Evolutionary conservation across 2,113 vertebrate genomes (phyloP).

Genomic region (Macroglossus sobrinus): DNA sequence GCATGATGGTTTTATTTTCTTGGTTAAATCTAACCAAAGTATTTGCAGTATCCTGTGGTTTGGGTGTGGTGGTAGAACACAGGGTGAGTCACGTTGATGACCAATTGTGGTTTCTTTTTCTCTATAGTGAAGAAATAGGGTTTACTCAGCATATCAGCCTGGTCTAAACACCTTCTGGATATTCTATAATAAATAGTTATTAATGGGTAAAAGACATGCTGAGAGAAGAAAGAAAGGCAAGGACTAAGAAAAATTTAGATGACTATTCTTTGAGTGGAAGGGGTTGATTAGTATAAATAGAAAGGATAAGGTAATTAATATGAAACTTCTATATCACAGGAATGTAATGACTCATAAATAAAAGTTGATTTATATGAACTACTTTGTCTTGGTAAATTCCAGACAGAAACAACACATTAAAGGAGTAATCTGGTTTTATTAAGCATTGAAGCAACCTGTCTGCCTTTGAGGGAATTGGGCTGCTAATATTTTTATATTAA

Average conservation of each 20-base stretch:
- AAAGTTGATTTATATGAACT: not conserved
- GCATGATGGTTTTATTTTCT: not conserved
- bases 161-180: not conserved
- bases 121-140: not conserved
- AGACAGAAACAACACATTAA: conserved; percentile 18
- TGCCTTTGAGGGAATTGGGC: not conserved
- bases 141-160: not conserved
- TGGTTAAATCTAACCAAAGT: not conserved
- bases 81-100: conserved; percentile 55
- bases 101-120: conserved; percentile 18
- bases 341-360: not conserved
- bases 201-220: not conserved
- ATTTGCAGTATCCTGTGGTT: not conserved
- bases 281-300: not conserved
- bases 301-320: not conserved
- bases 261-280: not conserved
- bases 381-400: not conserved
- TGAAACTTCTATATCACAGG: not conserved
- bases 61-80: conserved; percentile 64
- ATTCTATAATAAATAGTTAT: conserved; percentile 6
- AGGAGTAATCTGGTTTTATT: not conserved
- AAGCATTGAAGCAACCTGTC: not conserved
- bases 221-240: not conserved
- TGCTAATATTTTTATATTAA: not conserved
- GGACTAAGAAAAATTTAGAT: not conserved